Base-by-base conservation (phyloP, 2,888 invertebrate species). In the Chaitophorus viminalis region DNA sequence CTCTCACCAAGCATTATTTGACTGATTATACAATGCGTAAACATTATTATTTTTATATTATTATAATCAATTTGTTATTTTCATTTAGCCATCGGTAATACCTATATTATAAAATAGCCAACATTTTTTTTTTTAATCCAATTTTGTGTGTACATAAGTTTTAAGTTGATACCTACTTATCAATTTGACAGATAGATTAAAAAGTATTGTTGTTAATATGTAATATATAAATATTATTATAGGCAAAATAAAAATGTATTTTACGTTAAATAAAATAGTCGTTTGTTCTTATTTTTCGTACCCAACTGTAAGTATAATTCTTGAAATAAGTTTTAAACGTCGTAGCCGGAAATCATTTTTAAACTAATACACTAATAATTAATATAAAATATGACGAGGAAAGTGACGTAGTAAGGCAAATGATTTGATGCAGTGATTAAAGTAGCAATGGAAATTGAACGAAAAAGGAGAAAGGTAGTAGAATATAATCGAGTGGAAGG, bases 401-500 rank as follows among this genome's bases (percentile, higher is more conserved):
- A 6, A 0, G 4, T 33, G 2, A 18, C 25, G 25, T 68, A 68
- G 11, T 11, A 11, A 68, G 25, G 33, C 3, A 33, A 46, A 31
- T 17, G 17, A 21, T 25, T 6, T 25, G 60, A 4, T 52, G 70
- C n/a, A 21, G 70, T 33, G 33, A 33, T n/a, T 25, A 68, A 21
- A 25, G 79, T 54, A 36, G 33, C 52, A 17, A 36, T 21, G 46
- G 9, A 33, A 74, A 82, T 36, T 5, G 72, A 74, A 72, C 33
- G 74, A 33, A 74, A 54, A 33, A 33, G 9, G 72, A 72, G 72
- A 74, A 82, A 82, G 82, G 72, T 9, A n/a, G 25, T 60, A 25
- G 36, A 6, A 79, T 14, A n/a, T 29, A 46, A 14, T 46, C 36
- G 21, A 36, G 25, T 36, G 17, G 68, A 77, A 36, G 17, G 77